These are phyloP conservation scores for Platyscapa corneri DNA, from an alignment of 1,140 invertebrate species.

Conservation along the genomic window DNA sequence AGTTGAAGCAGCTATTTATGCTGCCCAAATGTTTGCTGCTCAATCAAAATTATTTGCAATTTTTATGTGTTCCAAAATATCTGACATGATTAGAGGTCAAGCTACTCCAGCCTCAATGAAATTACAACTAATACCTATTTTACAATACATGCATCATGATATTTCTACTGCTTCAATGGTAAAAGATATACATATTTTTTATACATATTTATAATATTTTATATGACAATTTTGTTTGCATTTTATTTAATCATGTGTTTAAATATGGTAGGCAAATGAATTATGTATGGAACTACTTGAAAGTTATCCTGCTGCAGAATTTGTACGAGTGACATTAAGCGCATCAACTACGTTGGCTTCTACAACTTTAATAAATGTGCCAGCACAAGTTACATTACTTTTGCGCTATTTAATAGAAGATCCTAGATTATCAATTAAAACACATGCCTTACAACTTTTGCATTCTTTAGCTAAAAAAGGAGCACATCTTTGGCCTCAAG, in stretches of 20 bases:
- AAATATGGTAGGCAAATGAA: slow-evolving; percentile 76
- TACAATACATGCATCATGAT: slow-evolving; percentile 96
- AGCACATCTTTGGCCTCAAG: slow-evolving; percentile 87
- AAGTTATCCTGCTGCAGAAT: slow-evolving; percentile 91
- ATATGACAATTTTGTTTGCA: not conserved
- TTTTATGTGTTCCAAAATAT: slow-evolving; percentile 96
- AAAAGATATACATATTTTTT: too few species aligned
- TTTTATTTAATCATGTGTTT: slow-evolving; percentile 9
- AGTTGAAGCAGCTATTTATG: slow-evolving; percentile 96
- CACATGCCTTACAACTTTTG: slow-evolving; percentile 84
- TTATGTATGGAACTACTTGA: slow-evolving; percentile 88
- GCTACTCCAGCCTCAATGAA: slow-evolving; percentile 94
- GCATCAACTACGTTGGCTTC: slow-evolving; percentile 91
- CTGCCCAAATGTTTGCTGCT: slow-evolving; percentile 92
- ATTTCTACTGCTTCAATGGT: slow-evolving; percentile 88
- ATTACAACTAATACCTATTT: slow-evolving; percentile 90
- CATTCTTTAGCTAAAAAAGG: slow-evolving; percentile 83
- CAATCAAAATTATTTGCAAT: slow-evolving; percentile 96
- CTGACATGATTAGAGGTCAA: slow-evolving; percentile 94
- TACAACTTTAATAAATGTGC: slow-evolving; percentile 92
- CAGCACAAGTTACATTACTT: slow-evolving; percentile 84
- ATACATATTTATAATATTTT: too few species aligned
- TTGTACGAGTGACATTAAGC: slow-evolving; percentile 89
- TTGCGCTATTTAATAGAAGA: slow-evolving; percentile 77
- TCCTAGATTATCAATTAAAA: slow-evolving; percentile 82